Base-by-base conservation (phyloP, 2,113 vertebrate genomes). In the Lepus americanus region DNA sequence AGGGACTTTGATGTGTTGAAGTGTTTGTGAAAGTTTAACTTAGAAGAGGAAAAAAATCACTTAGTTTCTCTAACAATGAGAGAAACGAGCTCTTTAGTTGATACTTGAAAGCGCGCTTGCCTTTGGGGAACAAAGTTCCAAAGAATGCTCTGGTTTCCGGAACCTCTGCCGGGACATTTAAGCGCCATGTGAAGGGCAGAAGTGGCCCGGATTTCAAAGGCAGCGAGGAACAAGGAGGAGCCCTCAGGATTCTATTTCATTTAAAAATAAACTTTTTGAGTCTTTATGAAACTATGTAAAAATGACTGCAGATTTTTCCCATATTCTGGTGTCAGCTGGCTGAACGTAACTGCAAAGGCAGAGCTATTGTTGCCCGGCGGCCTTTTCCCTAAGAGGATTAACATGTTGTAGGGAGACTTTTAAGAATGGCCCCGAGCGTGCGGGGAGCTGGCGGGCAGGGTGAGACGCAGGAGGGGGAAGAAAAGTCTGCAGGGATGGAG, bases 171-270 rank as follows among this genome's bases (percentile, higher is more conserved):
- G 23, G 79, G 22, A 72, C 22, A 36, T 89, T 36, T 72, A 36
- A 33, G 22, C 14, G 33, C 17, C 63, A 23, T 72, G 39, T 4
- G 44, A 78, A 70, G 7, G 83, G n/a, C 31, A 78, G 76, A 94
- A 61, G 11, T 25, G 33, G n/a, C n/a, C 11, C 12, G 27, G 16
- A 95, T 89, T 88, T 92, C 61, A 89, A 88, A 88, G 61, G 22
- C 63, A 82, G 14, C 61, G 4, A 23, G 8, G 55, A 84, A 39
- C n/a, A n/a, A 70, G 81, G 27, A 61, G 53, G 5, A 67, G 0
- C n/a, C 77, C 72, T 79, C 27, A 55, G 78, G 64, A 44, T 31
- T 83, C 3, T 70, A 39, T 69, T 69, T 61, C 29, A 63, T 63
- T 87, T 90, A n/a, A 77, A 84, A 53, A 64, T 36, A 55, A 70